Percentiles rank a stretch among this genome's conserved stretches.
phyloP scores from a whole-genome alignment of 1,140 invertebrate species.

The Drosophila seguyi region DNA sequence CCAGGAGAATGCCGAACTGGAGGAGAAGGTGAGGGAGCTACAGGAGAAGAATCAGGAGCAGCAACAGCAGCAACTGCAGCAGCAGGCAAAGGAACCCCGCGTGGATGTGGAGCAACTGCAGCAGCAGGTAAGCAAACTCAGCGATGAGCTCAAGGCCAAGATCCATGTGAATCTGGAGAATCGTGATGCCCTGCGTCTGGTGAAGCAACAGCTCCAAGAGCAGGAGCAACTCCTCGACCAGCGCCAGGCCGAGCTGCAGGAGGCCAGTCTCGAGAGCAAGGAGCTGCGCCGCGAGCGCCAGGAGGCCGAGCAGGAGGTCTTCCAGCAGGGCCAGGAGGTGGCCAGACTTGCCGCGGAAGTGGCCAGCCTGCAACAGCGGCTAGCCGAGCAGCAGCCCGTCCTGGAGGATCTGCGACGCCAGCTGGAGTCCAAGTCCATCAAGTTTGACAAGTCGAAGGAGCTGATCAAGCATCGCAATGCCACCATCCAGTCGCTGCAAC shows the following conservation, averaged over 20 bases:
- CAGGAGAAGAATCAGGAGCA: neutral
- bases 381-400: constrained; percentile 15
- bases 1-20: constrained; percentile 88
- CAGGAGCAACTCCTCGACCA: constrained; percentile 31
- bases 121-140: constrained; percentile 18
- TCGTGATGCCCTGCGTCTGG: constrained; percentile 6
- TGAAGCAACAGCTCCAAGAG: constrained; percentile 41
- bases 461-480: constrained; percentile 77
- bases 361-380: neutral
- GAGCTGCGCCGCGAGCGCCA: constrained; percentile 48
- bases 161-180: constrained; percentile 30
- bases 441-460: constrained; percentile 84
- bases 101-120: constrained; percentile 32
- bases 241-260: constrained; percentile 47
- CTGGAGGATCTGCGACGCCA: constrained; percentile 61
- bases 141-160: constrained; percentile 40
- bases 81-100: neutral
- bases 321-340: constrained; percentile 42
- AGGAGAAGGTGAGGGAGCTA: constrained; percentile 80
- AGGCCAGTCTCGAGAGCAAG: constrained; percentile 47
- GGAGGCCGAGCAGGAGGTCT: constrained; percentile 26
- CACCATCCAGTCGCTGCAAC: constrained; percentile 78
- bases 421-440: constrained; percentile 60
- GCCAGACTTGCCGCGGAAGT: constrained; percentile 15
- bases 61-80: constrained; percentile 16